Conservation (phyloP, 1,140 invertebrate genomes). For the Bombus balteatus region DNA sequence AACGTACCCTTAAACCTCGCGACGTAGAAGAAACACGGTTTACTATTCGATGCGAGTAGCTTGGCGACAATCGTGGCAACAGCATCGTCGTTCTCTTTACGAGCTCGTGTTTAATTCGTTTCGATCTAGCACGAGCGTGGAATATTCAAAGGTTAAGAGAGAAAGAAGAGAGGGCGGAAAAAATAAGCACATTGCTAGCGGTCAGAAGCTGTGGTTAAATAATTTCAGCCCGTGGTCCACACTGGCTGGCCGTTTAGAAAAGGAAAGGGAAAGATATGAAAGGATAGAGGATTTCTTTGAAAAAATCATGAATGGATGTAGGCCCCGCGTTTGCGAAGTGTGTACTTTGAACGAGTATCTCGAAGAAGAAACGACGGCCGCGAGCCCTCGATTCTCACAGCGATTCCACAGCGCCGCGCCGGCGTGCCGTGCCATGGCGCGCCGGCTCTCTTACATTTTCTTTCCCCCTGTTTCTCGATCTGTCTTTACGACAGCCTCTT, state of each 20-base stretch:
- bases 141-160: neutral
- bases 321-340: slow-evolving; percentile 42
- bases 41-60: neutral
- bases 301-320: slow-evolving; percentile 66
- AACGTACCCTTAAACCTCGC: neutral
- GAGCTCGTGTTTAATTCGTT: neutral
- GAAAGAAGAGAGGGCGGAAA: neutral
- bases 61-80: too few species aligned
- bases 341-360: slow-evolving; percentile 61
- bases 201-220: slow-evolving; percentile 49
- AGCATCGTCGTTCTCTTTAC: neutral
- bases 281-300: slow-evolving; percentile 55
- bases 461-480: slow-evolving; percentile 28
- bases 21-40: neutral
- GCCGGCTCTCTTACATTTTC: slow-evolving; percentile 13
- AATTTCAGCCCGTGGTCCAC: slow-evolving; percentile 52
- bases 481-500: slow-evolving; percentile 10
- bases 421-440: too few species aligned
- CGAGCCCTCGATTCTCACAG: slow-evolving; percentile 60
- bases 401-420: neutral
- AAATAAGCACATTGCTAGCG: slow-evolving; percentile 38
- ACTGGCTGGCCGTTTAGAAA: slow-evolving; percentile 24
- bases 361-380: slow-evolving; percentile 51
- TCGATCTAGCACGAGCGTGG: neutral
- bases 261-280: slow-evolving; percentile 36